Evolutionary conservation across 2,113 vertebrate genomes (phyloP).

Genomic region (Oreochromis tanganicae): DNA sequence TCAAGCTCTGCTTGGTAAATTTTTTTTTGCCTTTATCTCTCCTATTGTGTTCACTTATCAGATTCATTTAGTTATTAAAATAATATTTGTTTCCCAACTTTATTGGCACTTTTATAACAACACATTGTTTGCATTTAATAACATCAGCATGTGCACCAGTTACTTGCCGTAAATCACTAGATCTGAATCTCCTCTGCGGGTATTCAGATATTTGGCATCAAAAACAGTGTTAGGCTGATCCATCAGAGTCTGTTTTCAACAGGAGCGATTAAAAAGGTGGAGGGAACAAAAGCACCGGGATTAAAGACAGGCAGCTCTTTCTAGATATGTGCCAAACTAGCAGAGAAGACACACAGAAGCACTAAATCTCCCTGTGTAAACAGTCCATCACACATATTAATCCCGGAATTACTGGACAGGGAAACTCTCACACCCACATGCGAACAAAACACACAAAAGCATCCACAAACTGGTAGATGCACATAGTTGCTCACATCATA

Average conservation of each 20-base stretch:
- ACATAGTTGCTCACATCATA: neutral
- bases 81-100: neutral
- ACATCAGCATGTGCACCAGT: neutral
- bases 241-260: conserved; percentile 6
- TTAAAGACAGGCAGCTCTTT: conserved; percentile 7
- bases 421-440: neutral
- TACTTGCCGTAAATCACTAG: neutral
- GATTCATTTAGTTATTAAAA: neutral
- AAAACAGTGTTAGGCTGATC: neutral
- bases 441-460: neutral
- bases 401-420: neutral
- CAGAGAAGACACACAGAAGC: conserved; percentile 2
- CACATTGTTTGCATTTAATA: neutral
- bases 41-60: neutral
- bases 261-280: conserved; percentile 21
- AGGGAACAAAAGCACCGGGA: conserved; percentile 13
- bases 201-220: conserved; percentile 2
- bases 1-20: neutral
- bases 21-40: neutral
- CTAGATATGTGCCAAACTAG: conserved; percentile 8
- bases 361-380: neutral
- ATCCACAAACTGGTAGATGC: conserved; percentile 18
- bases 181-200: neutral
- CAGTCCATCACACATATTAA: neutral
- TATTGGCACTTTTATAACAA: neutral